These are phyloP conservation scores for Zoanthus sociatus DNA, from an alignment of 92 coral and sea anemone species.

Conservation along the genomic window DNA sequence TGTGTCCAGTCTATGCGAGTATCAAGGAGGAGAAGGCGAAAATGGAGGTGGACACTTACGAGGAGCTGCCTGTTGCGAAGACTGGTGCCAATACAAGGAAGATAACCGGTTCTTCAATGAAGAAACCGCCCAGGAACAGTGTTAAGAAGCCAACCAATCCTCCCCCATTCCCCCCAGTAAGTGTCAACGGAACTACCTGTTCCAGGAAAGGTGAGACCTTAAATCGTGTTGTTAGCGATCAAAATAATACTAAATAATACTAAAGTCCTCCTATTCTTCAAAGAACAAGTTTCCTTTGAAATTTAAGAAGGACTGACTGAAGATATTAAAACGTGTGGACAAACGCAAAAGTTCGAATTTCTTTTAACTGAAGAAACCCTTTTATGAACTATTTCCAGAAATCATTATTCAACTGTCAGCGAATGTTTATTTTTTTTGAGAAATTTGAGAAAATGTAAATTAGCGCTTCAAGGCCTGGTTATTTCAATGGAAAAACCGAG, in stretches of 20 bases:
- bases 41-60: constrained; percentile 21
- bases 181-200: constrained; percentile 10
- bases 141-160: constrained; percentile 32
- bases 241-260: neutral
- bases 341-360: too few species aligned
- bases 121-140: constrained; percentile 25
- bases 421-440: too few species aligned
- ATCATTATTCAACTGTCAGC: too few species aligned
- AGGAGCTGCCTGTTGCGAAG: constrained; percentile 15
- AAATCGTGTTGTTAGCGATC: neutral
- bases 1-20: constrained; percentile 81
- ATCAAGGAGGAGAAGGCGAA: constrained; percentile 56
- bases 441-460: too few species aligned
- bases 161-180: constrained; percentile 37
- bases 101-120: neutral
- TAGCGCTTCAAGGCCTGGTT: too few species aligned
- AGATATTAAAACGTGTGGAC: too few species aligned
- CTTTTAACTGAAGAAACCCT: too few species aligned
- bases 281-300: too few species aligned
- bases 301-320: too few species aligned
- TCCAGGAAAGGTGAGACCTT: constrained; percentile 6
- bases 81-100: neutral
- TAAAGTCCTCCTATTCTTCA: too few species aligned
- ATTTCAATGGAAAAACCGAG: too few species aligned
- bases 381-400: too few species aligned